Evolutionary conservation across 2,113 vertebrate genomes (phyloP).

Genomic region (Rhodinocichla rosea): DNA sequence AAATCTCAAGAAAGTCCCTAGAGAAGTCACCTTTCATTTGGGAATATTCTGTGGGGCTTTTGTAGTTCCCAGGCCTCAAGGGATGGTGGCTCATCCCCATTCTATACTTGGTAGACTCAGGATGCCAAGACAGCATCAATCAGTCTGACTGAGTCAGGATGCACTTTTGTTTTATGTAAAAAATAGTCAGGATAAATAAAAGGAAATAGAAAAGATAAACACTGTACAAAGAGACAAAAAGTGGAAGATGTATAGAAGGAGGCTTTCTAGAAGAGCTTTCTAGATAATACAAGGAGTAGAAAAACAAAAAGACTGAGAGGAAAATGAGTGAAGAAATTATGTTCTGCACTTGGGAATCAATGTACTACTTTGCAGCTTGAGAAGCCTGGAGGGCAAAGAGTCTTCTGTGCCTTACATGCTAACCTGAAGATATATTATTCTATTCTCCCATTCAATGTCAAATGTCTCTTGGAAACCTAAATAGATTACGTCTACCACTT

Average conservation of each 20-base stretch:
- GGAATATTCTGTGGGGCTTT: background rate
- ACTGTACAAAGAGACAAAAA: background rate
- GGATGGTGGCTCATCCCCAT: background rate
- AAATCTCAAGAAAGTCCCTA: background rate
- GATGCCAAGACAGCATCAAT: background rate
- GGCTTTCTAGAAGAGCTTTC: background rate
- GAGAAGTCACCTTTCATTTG: background rate
- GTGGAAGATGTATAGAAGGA: background rate
- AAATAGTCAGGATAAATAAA: background rate
- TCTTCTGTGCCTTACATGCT: background rate
- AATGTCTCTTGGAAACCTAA: constrained; percentile 52
- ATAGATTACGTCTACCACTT: constrained; percentile 51
- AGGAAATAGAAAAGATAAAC: background rate
- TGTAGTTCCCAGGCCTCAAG: background rate
- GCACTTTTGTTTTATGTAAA: background rate
- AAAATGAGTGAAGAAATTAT: background rate
- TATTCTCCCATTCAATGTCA: constrained; percentile 41
- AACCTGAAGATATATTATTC: constrained; percentile 46
- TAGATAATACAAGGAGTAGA: background rate
- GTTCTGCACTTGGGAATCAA: background rate
- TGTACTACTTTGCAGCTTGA: background rate
- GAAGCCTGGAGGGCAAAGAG: background rate
- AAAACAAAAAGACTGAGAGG: background rate
- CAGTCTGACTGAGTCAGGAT: background rate
- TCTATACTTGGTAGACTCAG: background rate